Percentiles rank a stretch among this genome's conserved stretches.
These are phyloP conservation scores for Lytechinus pictus DNA, from an alignment of 35 echinoderm and acorn worm species.

Conservation along the genomic window DNA sequence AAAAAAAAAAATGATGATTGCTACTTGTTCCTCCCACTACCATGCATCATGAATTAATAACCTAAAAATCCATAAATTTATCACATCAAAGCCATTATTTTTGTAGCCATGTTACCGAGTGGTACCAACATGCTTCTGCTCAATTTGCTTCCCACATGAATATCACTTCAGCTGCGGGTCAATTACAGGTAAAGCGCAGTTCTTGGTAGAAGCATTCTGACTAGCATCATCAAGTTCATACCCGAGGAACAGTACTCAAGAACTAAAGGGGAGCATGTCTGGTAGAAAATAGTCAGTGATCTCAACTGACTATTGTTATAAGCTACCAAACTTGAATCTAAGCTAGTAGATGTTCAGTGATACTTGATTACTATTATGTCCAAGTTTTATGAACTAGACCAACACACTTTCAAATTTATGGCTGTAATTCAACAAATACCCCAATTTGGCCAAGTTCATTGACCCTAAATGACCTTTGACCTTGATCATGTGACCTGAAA, in stretches of 20 bases:
- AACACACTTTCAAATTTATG: too few species aligned
- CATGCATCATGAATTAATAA: not conserved
- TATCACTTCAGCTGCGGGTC: not conserved
- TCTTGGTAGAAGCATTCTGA: not conserved
- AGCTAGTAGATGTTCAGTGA: too few species aligned
- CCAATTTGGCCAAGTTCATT: too few species aligned
- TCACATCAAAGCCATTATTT: not conserved
- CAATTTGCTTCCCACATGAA: conserved; percentile 11
- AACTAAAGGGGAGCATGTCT: too few species aligned
- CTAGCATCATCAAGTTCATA: not conserved
- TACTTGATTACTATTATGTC: too few species aligned
- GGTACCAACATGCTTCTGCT: conserved; percentile 8
- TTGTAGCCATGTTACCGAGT: not conserved
- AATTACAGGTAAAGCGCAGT: not conserved
- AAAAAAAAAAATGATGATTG: not conserved
- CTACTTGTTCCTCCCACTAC: not conserved
- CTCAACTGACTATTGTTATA: too few species aligned
- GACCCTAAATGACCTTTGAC: too few species aligned
- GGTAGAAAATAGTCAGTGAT: too few species aligned
- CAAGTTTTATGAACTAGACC: too few species aligned
- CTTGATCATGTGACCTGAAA: too few species aligned
- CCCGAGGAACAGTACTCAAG: not conserved
- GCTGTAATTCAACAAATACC: too few species aligned
- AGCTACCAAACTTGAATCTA: too few species aligned
- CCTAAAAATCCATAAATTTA: not conserved